A percentile compares a stretch with the other conserved stretches of the same genome.
Evolutionary conservation across 2,888 invertebrate species (phyloP).

Genomic region (Pristionchus arcanus): DNA sequence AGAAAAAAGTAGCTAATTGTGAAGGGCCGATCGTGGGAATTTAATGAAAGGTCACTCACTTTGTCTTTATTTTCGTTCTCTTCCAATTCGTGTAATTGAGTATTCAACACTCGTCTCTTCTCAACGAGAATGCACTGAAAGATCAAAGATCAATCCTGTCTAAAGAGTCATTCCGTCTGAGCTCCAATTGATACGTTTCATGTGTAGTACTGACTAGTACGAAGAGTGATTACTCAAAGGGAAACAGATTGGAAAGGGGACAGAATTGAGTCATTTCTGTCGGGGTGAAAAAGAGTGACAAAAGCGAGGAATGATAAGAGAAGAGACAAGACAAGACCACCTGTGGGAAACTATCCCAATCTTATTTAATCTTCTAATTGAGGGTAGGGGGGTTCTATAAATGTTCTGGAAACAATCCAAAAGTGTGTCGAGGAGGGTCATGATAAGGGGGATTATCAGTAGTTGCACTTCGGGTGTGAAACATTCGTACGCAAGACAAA

Average conservation of each 20-base stretch:
- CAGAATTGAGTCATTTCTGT: slow-evolving; percentile 12
- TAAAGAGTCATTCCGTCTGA: neutral
- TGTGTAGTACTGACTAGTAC: slow-evolving; percentile 1
- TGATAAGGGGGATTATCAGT: slow-evolving; percentile 15
- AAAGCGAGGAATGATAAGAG: slow-evolving; percentile 11
- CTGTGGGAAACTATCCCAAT: neutral
- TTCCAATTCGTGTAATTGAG: slow-evolving; percentile 71
- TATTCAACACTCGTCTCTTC: slow-evolving; percentile 69
- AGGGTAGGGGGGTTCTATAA: neutral
- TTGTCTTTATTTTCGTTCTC: slow-evolving; percentile 58
- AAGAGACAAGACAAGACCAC: neutral
- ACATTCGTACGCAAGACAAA: neutral
- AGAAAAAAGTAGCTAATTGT: neutral
- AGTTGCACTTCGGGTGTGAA: neutral
- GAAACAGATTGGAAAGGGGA: slow-evolving; percentile 26
- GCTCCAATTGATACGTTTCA: slow-evolving; percentile 5
- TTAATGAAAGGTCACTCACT: neutral
- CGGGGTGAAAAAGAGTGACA: neutral
- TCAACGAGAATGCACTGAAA: slow-evolving; percentile 70
- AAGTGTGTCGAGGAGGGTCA: neutral
- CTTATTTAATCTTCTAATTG: neutral
- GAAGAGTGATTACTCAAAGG: neutral
- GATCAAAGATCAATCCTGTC: neutral
- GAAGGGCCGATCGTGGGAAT: neutral
- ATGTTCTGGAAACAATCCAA: neutral